A percentile compares a stretch with the other conserved stretches of the same genome.
These are phyloP conservation scores for Notiomystis cincta DNA, from an alignment of 2,113 vertebrate genomes.

Conservation along the genomic window DNA sequence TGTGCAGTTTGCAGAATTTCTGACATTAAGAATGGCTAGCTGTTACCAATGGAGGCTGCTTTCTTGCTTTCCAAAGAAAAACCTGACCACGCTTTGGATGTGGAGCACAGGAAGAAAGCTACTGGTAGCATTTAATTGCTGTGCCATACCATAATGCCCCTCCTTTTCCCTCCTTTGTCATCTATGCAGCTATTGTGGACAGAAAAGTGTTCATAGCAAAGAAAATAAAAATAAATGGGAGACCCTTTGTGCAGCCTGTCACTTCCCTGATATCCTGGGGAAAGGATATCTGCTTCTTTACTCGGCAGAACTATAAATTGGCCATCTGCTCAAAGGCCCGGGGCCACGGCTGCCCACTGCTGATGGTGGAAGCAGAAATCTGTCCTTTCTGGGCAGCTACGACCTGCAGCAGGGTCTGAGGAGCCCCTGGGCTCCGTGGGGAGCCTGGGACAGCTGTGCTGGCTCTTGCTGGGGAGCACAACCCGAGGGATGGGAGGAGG, in stretches of 20 bases:
- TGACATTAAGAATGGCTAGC: not conserved
- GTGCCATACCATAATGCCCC: not conserved
- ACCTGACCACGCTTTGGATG: not conserved
- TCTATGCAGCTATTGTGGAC: not conserved
- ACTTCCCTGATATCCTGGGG: not conserved
- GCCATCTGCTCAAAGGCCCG: not conserved
- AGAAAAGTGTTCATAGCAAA: not conserved
- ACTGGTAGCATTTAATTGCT: not conserved
- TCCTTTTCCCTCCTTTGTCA: not conserved
- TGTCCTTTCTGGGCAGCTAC: fast-evolving
- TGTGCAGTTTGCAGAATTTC: not conserved
- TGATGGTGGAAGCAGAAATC: not conserved
- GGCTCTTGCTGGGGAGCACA: not conserved
- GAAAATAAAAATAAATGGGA: not conserved
- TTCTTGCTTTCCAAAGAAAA: not conserved
- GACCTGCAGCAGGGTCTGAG: not conserved
- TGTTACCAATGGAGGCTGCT: not conserved
- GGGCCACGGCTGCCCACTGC: not conserved
- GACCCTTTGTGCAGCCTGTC: not conserved
- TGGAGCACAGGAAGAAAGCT: not conserved
- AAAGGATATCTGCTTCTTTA: not conserved
- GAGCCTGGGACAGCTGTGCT: not conserved
- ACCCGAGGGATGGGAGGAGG: not conserved
- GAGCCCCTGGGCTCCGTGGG: not conserved
- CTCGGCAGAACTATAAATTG: not conserved